Evolutionary conservation across 2,888 invertebrate genomes (phyloP), one percentile per base, ranked within the genome.

Genomic region (Allygus modestus): DNA sequence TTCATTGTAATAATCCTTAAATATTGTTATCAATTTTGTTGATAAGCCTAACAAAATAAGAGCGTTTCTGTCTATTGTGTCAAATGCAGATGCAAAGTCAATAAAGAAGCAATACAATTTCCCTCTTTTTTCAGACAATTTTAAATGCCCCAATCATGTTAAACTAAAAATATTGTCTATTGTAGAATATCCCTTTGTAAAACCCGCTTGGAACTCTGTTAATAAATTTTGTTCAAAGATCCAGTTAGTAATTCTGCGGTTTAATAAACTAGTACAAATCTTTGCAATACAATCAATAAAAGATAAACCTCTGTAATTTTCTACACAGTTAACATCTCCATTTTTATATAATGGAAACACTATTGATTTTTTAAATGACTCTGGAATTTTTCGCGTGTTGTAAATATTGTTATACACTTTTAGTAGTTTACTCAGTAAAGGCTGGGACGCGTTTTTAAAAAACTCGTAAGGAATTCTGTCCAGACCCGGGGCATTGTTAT

Each of bases 161-260:
- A 86, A 71, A 1, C 51, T 84, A 69, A 86, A 86, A 41, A 86
- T 83, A 37, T 87, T 85, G 33, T 87, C 86, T n/a, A 85, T 77
- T 7, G 87, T 86, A 12, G 83, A 84, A 26, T 86, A 83, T 17
- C 51, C 51, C 37, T 79, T 71, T 20, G 86, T 82, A 46, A 86
- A 86, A 15, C 87, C 86, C 7, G 85, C 87, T 75, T 87, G 86
- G 15, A 81, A 84, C 81, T 87, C 87, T n/a, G 65, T 85, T 17
- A 87, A 26, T 31, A 86, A 84, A 11, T 51, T 65, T 37, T 79
- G n/a, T 5, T 26, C 41, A 31, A 84, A 77, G 0, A 75, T 75
- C 86, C 86, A 87, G 7, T 54, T n/a, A 5, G n/a, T 33, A n/a
- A 86, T 77, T 46, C 85, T 73, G n/a, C 84, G 75, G 2, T 69